Evolutionary conservation across 2,888 invertebrate genomes (phyloP), one percentile per base, ranked within the genome.

Genomic region (Gandaritis pyraliata): DNA sequence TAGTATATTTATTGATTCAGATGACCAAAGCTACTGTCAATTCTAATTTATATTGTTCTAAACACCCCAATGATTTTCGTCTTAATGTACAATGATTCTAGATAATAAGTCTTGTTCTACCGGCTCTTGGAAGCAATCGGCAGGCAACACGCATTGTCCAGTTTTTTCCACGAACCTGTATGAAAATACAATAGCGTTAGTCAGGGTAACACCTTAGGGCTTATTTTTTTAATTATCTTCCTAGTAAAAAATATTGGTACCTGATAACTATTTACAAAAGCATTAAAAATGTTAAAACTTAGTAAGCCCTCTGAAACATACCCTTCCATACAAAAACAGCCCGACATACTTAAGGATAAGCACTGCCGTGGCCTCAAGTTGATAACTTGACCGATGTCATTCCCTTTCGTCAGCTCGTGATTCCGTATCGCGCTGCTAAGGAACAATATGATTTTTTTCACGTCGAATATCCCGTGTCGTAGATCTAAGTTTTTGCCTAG

Each of bases 271-370:
- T n/a, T n/a, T n/a, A n/a, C n/a, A n/a, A n/a, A n/a, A n/a, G n/a
- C n/a, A n/a, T n/a, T n/a, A n/a, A n/a, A n/a, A n/a, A n/a, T n/a
- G n/a, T n/a, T n/a, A n/a, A n/a, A n/a, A n/a, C n/a, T n/a, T n/a
- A n/a, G n/a, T n/a, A n/a, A n/a, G n/a, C n/a, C n/a, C n/a, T n/a
- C n/a, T n/a, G n/a, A 7, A 6, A 11, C 77, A 38, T 59, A 87
- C 87, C 87, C 87, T 0, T 58, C 13, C 11, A 59, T 73, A 58
- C 87, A 87, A 38, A 68, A 87, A 30, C 87, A 87, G 0, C 87
- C 87, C 0, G 84, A 74, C 0, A 80, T 16, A 0, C 67, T 69
- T 0, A 79, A 12, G 0, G 72, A 70, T 0, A 83, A 13, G 11
- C 87, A 87, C n/a, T 76, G 69, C 0, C 60, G 72, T 0, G 83